Evolutionary conservation across 2,113 vertebrate species (phyloP), one percentile per base, ranked within the genome.

Genomic region (Recurvirostra avosetta): DNA sequence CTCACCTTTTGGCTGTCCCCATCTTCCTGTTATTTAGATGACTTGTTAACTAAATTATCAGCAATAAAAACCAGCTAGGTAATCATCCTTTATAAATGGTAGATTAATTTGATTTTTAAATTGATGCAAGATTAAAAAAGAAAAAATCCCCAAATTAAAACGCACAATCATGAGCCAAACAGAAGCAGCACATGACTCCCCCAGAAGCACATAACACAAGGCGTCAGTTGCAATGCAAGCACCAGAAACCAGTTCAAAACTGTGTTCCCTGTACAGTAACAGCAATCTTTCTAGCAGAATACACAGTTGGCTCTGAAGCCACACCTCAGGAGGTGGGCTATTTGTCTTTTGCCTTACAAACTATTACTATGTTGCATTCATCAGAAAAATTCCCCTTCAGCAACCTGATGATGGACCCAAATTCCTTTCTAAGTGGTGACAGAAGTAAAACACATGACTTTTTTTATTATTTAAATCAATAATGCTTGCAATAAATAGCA

Each of bases 251-350:
- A 58, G 53, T 61, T 50, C 58, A 68, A 4, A 26, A 26, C 15
- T 2, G 0, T 4, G 8, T 38, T 32, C 26, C 34, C 45, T 36
- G 21, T 20, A 32, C 3, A 4, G 36, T 6, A 68, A 55, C 55
- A 81, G 41, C 53, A 66, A 30, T 41, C 45, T 71, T 53, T 68
- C 27, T 14, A 15, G 58, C 36, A 41, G 22, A 55, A 83, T 3
- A 68, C 56, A 30, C 9, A 63, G 32, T 7, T 86, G 75, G 53
- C 30, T 61, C 53, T 45, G 47, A 59, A 75, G 73, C 49, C 50
- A 43, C 18, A 41, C 22, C 30, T 78, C 50, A 53, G 18, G 56
- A 95, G 25, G 40, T 25, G 29, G 17, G 26, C 30, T 68, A 18
- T 56, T 88, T 82, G 53, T 50, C 21, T 15, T 70, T 52, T 58